phyloP scores from a whole-genome alignment of 2,888 invertebrate species.

The Idaea biselata region DNA sequence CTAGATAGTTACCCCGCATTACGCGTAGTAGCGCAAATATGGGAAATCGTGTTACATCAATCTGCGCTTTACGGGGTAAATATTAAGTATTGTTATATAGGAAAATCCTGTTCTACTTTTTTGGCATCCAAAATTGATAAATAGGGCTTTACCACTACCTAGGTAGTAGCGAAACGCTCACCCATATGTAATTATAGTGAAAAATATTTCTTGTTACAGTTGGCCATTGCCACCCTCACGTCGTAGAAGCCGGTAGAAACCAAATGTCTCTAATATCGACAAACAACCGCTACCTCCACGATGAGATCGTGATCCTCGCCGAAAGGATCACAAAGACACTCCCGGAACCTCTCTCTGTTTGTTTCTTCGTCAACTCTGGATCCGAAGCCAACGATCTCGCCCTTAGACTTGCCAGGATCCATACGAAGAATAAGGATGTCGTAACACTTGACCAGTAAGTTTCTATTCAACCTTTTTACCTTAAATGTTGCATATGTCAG shows the following conservation, averaged over 20 bases:
- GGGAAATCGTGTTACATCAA: too few relatives aligned
- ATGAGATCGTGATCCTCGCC: constrained; percentile 95
- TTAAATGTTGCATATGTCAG: neutral
- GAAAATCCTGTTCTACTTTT: too few relatives aligned
- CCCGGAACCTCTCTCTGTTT: constrained; percentile 92
- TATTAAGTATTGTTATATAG: too few relatives aligned
- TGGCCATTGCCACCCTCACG: constrained; percentile 97
- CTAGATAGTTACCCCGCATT: too few relatives aligned
- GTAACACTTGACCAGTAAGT: constrained; percentile 98
- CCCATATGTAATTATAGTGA: neutral
- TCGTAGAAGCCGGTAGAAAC: constrained; percentile 92
- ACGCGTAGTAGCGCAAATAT: too few relatives aligned
- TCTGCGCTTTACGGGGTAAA: too few relatives aligned
- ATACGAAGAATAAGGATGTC: constrained; percentile 93
- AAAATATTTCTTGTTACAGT: constrained; percentile 79
- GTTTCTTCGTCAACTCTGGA: constrained; percentile 98
- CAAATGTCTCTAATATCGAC: constrained; percentile 97
- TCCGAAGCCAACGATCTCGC: constrained; percentile 99
- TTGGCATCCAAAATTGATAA: too few relatives aligned
- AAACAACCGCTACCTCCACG: constrained; percentile 97
- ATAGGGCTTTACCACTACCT: too few relatives aligned
- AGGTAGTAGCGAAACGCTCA: too few relatives aligned
- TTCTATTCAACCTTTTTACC: constrained; percentile 19
- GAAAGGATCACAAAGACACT: constrained; percentile 89
- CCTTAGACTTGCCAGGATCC: constrained; percentile 91